A percentile compares a stretch with the other conserved stretches of the same genome.
phyloP scores from a whole-genome alignment of 2,113 vertebrate genomes.

The Sapayoa aenigma region DNA sequence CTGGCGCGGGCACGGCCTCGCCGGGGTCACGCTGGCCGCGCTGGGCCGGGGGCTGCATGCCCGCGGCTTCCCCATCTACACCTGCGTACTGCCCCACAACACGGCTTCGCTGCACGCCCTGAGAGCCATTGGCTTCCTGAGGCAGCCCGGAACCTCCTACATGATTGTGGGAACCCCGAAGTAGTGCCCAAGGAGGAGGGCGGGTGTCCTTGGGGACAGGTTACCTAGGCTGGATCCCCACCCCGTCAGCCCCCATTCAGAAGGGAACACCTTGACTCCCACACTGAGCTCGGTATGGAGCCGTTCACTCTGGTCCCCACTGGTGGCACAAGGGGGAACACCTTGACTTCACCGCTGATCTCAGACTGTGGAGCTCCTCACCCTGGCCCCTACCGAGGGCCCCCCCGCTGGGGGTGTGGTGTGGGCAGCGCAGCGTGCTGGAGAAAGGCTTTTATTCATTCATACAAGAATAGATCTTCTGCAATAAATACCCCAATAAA shows the following conservation, averaged over 20 bases:
- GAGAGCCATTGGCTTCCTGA: not conserved
- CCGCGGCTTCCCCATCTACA: not conserved
- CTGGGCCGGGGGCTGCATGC: not conserved
- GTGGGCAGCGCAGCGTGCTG: not conserved
- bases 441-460: slow-evolving; percentile 81
- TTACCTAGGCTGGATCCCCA: no score
- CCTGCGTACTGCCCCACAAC: not conserved
- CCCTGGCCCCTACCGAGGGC: not conserved
- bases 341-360: fast-evolving
- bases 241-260: no score
- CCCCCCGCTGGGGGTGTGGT: not conserved
- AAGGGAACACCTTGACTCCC: not conserved
- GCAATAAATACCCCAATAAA: slow-evolving; percentile 85
- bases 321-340: not conserved
- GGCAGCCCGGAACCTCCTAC: not conserved
- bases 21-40: fast-evolving
- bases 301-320: not conserved
- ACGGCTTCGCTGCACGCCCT: not conserved
- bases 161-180: not conserved
- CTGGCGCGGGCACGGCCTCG: not conserved
- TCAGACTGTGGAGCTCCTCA: not conserved
- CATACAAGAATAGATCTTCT: slow-evolving; percentile 85
- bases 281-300: not conserved
- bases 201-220: not conserved
- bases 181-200: not conserved